Conservation (phyloP, 1,140 invertebrate genomes). For the Akabosia matsudoensis region DNA sequence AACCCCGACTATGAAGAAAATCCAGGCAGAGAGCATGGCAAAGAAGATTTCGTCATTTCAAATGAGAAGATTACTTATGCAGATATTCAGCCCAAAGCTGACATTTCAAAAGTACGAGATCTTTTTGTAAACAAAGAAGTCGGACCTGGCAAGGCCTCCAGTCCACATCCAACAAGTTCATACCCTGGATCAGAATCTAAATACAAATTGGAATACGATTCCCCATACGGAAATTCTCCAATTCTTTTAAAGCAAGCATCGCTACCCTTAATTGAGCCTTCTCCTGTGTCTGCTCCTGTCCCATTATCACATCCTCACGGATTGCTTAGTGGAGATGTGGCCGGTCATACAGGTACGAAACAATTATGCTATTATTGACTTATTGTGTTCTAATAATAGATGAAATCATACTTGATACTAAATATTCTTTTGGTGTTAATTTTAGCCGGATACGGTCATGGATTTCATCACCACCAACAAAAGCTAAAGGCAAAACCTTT, state of each 20-base stretch:
- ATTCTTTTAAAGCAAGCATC: background rate
- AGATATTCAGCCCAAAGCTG: background rate
- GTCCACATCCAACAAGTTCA: background rate
- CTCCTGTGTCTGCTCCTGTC: background rate
- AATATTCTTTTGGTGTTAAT: too few relatives aligned
- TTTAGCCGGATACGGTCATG: slow-evolving; percentile 19
- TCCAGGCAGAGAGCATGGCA: background rate
- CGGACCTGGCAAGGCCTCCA: background rate
- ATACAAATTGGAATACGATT: slow-evolving; percentile 13
- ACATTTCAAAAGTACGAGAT: background rate
- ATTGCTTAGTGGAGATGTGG: background rate
- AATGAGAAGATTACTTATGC: background rate
- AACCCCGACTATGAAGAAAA: background rate
- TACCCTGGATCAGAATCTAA: background rate
- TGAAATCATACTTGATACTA: too few relatives aligned
- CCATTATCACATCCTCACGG: background rate
- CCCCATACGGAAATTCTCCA: background rate
- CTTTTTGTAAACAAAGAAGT: slow-evolving; percentile 1
- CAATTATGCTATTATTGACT: background rate
- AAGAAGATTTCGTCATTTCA: background rate
- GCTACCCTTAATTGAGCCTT: background rate
- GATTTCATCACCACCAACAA: slow-evolving; percentile 7
- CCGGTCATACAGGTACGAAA: background rate
- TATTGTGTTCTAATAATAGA: background rate
- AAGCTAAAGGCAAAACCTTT: slow-evolving; percentile 25